Evolutionary conservation across 2,797 vertebrate genomes (phyloP).

Genomic region (Platyrinchus mystaceus): DNA sequence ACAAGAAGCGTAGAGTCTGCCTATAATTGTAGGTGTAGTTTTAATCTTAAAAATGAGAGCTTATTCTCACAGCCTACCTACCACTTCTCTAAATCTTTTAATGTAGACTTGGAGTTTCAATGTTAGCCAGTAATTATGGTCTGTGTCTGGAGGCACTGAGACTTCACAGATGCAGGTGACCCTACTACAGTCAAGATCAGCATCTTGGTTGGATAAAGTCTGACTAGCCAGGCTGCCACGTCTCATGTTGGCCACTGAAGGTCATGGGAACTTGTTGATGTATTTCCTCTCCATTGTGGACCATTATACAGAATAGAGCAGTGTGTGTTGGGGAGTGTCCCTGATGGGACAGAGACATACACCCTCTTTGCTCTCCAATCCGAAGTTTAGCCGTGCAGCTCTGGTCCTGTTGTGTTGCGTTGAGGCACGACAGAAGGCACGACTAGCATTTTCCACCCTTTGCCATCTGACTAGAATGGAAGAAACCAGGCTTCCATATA

Average conservation of each 20-base stretch:
- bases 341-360: background rate
- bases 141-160: background rate
- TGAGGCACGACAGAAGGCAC: accelerated
- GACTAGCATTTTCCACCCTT: background rate
- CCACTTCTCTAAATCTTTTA: background rate
- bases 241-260: background rate
- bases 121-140: background rate
- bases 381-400: background rate
- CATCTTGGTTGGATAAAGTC: background rate
- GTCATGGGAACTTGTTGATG: background rate
- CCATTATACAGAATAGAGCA: background rate
- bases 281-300: background rate
- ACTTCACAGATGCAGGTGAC: background rate
- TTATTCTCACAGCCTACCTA: background rate
- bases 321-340: background rate
- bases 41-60: background rate
- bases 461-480: background rate
- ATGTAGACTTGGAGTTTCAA: background rate
- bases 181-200: background rate
- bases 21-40: background rate
- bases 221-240: background rate
- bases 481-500: background rate
- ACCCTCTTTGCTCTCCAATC: background rate
- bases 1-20: background rate
- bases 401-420: background rate